Evolutionary conservation across 2,888 invertebrate genomes (phyloP).

Genomic region (Caprella mutica): DNA sequence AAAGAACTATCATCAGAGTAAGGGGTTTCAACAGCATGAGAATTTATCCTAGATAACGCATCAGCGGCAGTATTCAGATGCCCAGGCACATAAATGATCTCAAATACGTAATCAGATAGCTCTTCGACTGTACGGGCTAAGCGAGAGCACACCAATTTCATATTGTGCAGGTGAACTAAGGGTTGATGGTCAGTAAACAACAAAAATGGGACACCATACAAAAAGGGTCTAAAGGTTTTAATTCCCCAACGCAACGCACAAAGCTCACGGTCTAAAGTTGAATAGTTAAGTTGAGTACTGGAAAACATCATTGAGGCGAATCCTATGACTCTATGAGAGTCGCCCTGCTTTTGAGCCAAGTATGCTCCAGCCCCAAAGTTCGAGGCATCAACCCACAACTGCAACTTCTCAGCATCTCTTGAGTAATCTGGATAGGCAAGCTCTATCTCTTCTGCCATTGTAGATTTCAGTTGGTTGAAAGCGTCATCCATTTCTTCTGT

Average conservation of each 20-base stretch:
- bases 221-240: not conserved
- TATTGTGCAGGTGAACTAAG: not conserved
- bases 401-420: not conserved
- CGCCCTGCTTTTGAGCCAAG: not conserved
- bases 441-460: not conserved
- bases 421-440: not conserved
- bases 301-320: not conserved
- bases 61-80: not conserved
- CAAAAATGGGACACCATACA: not conserved
- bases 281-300: not conserved
- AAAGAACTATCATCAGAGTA: no score
- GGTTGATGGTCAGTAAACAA: not conserved
- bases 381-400: slow-evolving; percentile 2
- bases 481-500: not conserved
- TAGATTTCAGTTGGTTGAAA: not conserved
- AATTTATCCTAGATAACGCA: not conserved
- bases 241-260: not conserved
- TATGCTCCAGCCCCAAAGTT: not conserved
- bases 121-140: not conserved
- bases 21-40: no score
- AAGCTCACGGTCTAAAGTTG: not conserved
- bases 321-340: not conserved
- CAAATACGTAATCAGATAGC: not conserved
- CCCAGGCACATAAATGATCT: not conserved
- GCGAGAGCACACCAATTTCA: not conserved